phyloP scores from a whole-genome alignment of 30 jellyfish, hydroid and myxozoan genomes.

The Aurelia sp. region DNA sequence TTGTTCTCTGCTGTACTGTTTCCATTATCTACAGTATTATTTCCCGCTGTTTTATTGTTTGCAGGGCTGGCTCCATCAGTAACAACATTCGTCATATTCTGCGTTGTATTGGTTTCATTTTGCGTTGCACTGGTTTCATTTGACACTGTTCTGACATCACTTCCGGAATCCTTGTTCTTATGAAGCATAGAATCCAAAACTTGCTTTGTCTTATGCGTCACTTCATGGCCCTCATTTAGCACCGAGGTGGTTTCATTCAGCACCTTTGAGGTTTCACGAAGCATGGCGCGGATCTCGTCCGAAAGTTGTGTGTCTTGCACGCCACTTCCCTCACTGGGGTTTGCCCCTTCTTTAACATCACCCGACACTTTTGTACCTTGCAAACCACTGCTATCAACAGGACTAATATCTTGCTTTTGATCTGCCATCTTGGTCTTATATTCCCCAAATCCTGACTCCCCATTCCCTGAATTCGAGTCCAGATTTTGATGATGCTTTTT shows the following conservation, averaged over 20 bases:
- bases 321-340: not conserved
- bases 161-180: conserved; percentile 2
- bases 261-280: conserved; percentile 59
- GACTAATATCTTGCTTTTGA: conserved; percentile 27
- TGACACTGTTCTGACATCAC: not conserved
- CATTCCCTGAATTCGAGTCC: not conserved
- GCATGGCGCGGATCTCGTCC: conserved; percentile 61
- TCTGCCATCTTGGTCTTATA: conserved; percentile 4
- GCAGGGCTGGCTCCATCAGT: conserved; percentile 13
- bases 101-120: conserved; percentile 19
- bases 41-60: not conserved
- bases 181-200: conserved; percentile 17
- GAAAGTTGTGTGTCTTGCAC: conserved; percentile 1
- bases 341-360: not conserved
- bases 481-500: not conserved
- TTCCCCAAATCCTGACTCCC: conserved; percentile 6
- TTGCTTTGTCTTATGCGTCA: conserved; percentile 40
- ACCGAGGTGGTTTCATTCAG: conserved; percentile 58
- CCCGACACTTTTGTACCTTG: not conserved
- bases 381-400: too few relatives aligned
- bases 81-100: not conserved
- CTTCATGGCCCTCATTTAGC: conserved; percentile 43
- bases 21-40: not conserved
- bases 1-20: conserved; percentile 1
- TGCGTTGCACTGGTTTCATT: conserved; percentile 1